phyloP scores from a whole-genome alignment of 2,888 invertebrate species.

The Mantis religiosa region DNA sequence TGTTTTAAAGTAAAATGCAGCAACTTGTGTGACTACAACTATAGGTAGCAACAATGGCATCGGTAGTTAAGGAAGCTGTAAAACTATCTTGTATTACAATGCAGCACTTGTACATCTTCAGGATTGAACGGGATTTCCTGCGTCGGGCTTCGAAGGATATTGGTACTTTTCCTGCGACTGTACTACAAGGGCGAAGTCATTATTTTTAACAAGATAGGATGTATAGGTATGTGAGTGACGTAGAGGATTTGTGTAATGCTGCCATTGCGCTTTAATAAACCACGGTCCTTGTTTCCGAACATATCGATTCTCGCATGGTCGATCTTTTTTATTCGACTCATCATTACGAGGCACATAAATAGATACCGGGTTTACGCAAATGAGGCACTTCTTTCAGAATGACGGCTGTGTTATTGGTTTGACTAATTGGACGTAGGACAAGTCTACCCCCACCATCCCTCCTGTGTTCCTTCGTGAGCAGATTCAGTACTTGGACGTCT shows the following conservation, averaged over 20 bases:
- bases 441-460: not conserved
- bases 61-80: no score
- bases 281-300: not conserved
- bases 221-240: not conserved
- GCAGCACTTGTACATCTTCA: no score
- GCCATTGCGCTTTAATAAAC: not conserved
- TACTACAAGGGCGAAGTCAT: not conserved
- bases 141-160: not conserved
- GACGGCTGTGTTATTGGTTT: not conserved
- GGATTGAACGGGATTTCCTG: no score
- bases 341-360: not conserved
- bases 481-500: not conserved
- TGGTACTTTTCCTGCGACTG: not conserved
- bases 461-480: not conserved
- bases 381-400: not conserved
- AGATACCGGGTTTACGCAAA: not conserved
- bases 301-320: not conserved
- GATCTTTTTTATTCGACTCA: not conserved
- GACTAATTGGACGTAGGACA: not conserved
- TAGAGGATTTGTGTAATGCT: not conserved
- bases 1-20: no score
- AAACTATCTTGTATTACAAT: no score
- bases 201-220: conserved; percentile 7
- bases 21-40: no score
- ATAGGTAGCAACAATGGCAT: no score